These are phyloP conservation scores for Hipposideros larvatus DNA, from an alignment of 2,797 vertebrate genomes.

Conservation along the genomic window DNA sequence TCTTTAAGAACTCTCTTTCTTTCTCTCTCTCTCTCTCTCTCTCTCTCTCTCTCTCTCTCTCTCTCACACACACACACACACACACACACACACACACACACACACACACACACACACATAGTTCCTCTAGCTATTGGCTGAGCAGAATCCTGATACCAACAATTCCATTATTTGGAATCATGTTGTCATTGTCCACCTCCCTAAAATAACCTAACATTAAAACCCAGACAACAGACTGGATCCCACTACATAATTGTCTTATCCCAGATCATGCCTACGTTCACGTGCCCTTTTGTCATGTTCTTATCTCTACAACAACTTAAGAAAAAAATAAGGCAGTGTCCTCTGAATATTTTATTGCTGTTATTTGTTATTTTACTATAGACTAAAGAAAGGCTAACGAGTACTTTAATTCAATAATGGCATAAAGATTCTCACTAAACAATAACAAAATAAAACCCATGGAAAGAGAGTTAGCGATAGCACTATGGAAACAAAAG, in stretches of 20 bases:
- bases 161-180: slow-evolving; percentile 33
- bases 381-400: neutral
- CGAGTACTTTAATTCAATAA: neutral
- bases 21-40: too few species aligned
- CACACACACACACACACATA: neutral
- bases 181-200: neutral
- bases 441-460: slow-evolving; percentile 48
- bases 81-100: neutral
- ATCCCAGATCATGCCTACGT: neutral
- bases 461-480: neutral
- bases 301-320: neutral
- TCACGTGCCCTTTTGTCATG: neutral
- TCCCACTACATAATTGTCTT: neutral
- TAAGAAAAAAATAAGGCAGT: neutral
- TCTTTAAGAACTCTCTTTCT: neutral
- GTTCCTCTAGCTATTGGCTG: neutral
- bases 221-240: neutral
- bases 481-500: neutral
- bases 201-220: neutral
- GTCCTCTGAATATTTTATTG: neutral
- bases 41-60: too few species aligned
- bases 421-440: neutral
- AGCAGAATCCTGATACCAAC: neutral
- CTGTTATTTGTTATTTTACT: neutral
- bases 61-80: neutral